Evolutionary conservation across 2,797 vertebrate species (phyloP).

Genomic region (Chelidonichthys spinosus): DNA sequence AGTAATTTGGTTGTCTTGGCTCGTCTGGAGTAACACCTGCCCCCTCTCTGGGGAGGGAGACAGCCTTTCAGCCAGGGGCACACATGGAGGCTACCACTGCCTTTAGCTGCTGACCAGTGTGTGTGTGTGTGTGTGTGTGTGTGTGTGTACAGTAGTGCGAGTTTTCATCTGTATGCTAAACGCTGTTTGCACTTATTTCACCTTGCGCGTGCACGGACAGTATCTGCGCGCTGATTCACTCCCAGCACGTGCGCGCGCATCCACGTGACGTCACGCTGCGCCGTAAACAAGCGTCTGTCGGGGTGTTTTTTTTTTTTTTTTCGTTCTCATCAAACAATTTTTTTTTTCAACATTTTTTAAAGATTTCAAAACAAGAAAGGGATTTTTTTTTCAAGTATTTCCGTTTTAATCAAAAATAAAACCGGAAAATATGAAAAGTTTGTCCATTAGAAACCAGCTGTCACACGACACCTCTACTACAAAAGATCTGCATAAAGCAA

Average conservation of each 20-base stretch:
- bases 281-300: not conserved
- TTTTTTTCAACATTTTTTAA: not conserved
- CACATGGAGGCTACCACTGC: slow-evolving; percentile 78
- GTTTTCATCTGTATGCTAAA: slow-evolving; percentile 48
- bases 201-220: slow-evolving; percentile 27
- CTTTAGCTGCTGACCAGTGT: slow-evolving; percentile 81
- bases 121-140: slow-evolving; percentile 31
- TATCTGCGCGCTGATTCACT: not conserved
- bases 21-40: slow-evolving; percentile 99
- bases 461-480: slow-evolving; percentile 92
- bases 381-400: slow-evolving; percentile 71
- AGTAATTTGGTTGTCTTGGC: slow-evolving; percentile 99
- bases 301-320: not conserved
- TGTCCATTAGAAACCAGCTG: slow-evolving; percentile 93
- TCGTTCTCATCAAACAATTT: not conserved
- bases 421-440: slow-evolving; percentile 93
- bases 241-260: not conserved
- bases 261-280: slow-evolving; percentile 38
- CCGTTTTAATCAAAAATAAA: slow-evolving; percentile 96
- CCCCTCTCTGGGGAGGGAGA: slow-evolving; percentile 90
- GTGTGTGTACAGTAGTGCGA: slow-evolving; percentile 28
- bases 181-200: slow-evolving; percentile 26
- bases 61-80: slow-evolving; percentile 81
- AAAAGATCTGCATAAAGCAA: slow-evolving; percentile 98
- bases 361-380: slow-evolving; percentile 25